phyloP scores from a whole-genome alignment of 2,113 vertebrate genomes.

The Tragelaphus buxtoni region DNA sequence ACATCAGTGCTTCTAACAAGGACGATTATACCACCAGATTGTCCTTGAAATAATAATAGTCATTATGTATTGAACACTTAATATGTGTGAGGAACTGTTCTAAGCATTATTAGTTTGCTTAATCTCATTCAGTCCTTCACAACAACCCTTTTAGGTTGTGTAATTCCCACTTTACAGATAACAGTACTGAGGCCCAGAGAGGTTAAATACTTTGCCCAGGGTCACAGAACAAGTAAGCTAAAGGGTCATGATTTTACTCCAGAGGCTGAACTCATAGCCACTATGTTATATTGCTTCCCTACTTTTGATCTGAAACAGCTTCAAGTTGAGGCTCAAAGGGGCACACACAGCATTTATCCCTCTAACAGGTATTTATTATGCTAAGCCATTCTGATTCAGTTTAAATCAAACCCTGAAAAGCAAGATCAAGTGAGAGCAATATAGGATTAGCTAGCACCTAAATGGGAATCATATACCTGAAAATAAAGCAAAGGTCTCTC shows the following conservation, averaged over 20 bases:
- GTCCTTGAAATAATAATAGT: conserved; percentile 5
- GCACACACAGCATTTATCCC: conserved; percentile 11
- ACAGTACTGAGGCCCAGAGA: conserved; percentile 38
- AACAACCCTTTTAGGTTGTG: not conserved
- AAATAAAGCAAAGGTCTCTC: conserved; percentile 55
- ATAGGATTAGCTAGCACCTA: conserved; percentile 41
- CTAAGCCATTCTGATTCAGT: conserved; percentile 15
- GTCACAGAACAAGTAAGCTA: conserved; percentile 9
- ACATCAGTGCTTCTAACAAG: not conserved
- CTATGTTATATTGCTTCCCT: not conserved
- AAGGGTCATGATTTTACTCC: not conserved
- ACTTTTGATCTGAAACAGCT: conserved; percentile 28
- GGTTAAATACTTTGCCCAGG: not conserved
- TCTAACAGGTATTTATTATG: conserved; percentile 52
- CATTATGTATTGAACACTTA: not conserved
- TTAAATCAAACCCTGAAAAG: conserved; percentile 46
- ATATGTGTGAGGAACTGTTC: not conserved
- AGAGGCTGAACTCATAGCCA: not conserved
- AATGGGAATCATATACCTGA: conserved; percentile 48
- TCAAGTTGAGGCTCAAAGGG: not conserved
- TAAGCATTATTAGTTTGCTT: not conserved
- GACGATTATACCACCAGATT: not conserved
- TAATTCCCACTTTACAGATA: conserved; percentile 44
- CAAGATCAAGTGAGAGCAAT: conserved; percentile 44
- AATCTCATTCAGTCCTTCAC: not conserved